Evolutionary conservation across 2,888 invertebrate genomes (phyloP).

Genomic region (Volucella inflata): DNA sequence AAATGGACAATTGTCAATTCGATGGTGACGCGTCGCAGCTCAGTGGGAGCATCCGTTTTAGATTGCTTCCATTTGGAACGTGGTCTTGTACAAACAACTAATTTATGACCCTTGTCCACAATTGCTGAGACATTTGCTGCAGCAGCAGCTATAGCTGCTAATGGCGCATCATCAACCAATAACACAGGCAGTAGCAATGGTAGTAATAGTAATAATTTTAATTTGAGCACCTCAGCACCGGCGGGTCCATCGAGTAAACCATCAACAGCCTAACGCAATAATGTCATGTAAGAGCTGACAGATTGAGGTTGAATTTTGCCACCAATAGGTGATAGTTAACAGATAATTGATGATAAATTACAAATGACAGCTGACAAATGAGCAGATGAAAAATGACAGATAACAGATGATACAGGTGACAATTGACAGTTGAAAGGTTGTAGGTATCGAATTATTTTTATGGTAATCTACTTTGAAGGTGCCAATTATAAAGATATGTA

Average conservation of each 20-base stretch:
- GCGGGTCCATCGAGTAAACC: conserved; percentile 77
- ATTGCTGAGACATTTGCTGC: conserved; percentile 81
- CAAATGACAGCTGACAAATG: neutral
- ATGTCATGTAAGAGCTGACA: conserved; percentile 27
- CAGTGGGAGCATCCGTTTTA: conserved; percentile 87
- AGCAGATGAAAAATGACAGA: no score
- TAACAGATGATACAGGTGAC: neutral
- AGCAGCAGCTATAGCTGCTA: conserved; percentile 69
- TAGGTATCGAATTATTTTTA: no score
- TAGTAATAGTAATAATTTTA: conserved; percentile 54
- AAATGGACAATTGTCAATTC: conserved; percentile 88
- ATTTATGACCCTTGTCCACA: conserved; percentile 83
- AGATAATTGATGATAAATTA: neutral
- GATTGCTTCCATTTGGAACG: conserved; percentile 87
- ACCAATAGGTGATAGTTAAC: neutral
- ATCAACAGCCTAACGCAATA: conserved; percentile 61
- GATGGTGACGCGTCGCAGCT: conserved; percentile 87
- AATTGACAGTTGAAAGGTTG: no score
- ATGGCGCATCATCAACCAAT: conserved; percentile 75
- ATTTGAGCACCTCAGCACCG: conserved; percentile 81
- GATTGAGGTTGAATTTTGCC: conserved; percentile 1
- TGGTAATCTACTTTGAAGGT: no score
- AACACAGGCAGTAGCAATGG: conserved; percentile 43
- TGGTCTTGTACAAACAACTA: conserved; percentile 83
- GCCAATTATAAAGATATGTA: no score